Evolutionary conservation across 2,888 invertebrate species (phyloP).

Genomic region (Dicranocentrus wangi): DNA sequence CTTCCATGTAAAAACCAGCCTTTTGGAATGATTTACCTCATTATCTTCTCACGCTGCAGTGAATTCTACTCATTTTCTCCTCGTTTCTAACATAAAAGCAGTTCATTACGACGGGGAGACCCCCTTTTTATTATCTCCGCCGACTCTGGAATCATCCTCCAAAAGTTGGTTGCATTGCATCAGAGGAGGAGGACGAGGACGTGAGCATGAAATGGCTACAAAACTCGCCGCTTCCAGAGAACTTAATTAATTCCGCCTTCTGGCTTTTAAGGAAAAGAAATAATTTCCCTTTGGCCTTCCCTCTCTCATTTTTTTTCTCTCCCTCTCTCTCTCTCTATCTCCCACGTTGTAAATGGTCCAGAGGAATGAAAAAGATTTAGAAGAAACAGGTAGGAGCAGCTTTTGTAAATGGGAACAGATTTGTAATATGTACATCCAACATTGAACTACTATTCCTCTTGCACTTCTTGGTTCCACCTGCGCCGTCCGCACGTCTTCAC

Average conservation of each 20-base stretch:
- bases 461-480: background rate
- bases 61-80: too few species aligned
- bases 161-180: too few species aligned
- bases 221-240: background rate
- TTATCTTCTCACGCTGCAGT: too few species aligned
- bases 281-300: too few species aligned
- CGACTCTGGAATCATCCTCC: too few species aligned
- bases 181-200: too few species aligned
- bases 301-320: background rate
- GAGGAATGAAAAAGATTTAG: background rate
- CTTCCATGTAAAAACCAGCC: too few species aligned
- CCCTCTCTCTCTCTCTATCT: background rate
- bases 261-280: background rate
- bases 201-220: too few species aligned
- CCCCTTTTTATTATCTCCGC: too few species aligned
- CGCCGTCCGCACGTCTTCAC: background rate
- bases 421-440: background rate
- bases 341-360: background rate
- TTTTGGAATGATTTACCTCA: too few species aligned
- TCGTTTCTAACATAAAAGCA: too few species aligned
- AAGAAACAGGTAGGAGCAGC: background rate
- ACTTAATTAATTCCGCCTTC: conserved; percentile 9
- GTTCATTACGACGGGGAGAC: too few species aligned
- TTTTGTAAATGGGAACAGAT: background rate
- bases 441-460: background rate